Percentiles rank a stretch among this genome's conserved stretches.
Conservation (phyloP, 2,113 vertebrate species). For the Brienomyrus brachyistius region DNA sequence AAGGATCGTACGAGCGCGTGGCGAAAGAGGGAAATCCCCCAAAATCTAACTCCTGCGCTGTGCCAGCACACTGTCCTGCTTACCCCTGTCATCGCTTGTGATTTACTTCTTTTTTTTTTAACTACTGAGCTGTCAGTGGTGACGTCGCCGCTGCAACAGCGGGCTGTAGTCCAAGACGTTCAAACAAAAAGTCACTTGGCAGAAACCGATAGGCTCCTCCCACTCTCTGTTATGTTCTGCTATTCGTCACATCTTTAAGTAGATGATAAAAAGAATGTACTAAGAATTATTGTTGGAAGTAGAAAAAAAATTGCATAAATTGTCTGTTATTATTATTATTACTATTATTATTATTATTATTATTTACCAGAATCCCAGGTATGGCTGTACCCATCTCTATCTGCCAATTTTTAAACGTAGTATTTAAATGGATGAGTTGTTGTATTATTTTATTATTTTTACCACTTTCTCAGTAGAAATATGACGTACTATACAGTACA, state of each 20-base stretch:
- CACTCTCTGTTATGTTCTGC: not conserved
- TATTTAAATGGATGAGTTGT: not conserved
- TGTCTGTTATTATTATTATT: not conserved
- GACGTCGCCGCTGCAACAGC: no score
- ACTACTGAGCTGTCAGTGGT: not conserved
- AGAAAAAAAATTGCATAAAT: not conserved
- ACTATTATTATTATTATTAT: not conserved
- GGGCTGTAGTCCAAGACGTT: no score
- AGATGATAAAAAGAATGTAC: not conserved
- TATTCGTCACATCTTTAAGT: not conserved
- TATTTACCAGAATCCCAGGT: not conserved
- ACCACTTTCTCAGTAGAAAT: not conserved
- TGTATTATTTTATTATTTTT: not conserved
- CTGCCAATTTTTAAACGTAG: not conserved
- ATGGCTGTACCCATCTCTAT: not conserved
- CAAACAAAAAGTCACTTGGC: not conserved
- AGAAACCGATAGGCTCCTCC: not conserved
- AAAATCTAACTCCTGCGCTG: slow-evolving; percentile 37
- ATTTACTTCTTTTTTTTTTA: not conserved
- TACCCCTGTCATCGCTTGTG: not conserved
- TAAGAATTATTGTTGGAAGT: not conserved
- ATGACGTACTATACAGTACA: not conserved
- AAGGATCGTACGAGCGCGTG: slow-evolving; percentile 18
- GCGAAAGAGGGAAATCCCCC: not conserved
- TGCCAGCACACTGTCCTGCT: slow-evolving; percentile 28